Base-by-base conservation (phyloP, 2,113 vertebrate species). In the Verasper variegatus region DNA sequence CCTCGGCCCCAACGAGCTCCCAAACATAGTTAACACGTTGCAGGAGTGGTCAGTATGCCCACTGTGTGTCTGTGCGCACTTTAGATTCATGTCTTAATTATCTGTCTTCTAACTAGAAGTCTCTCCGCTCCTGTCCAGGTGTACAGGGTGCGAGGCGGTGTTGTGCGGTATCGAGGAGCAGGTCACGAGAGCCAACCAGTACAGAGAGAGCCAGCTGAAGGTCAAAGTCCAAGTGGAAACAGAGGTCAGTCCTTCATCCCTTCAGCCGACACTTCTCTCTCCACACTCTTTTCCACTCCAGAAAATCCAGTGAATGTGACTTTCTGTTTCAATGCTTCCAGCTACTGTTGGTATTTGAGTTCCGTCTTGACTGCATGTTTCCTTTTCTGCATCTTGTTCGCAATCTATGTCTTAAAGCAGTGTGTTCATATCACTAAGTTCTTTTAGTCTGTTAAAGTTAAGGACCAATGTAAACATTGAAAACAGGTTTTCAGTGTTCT, bases 161-260 rank as follows among this genome's bases (percentile, higher is more conserved):
- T 82, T 99, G 81, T 96, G 96, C 0, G 96, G 97, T 74, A 99
- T 99, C 0, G 97, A 99, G 74, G 97, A 98, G 75, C 97, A 99
- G 86, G 97, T 99, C 62, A 95, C 96, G 47, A 95, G 97, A 42
- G 97, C 97, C 79, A 98, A 98, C 93, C 96, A 97, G 40, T 97
- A 97, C 88, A 96, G 97, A 88, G 97, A 98, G 85, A 97, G 96
- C 65, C 97, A 98, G 84, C 93, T 99, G 75, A 97, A 97, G 67
- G 94, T 99, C 66, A 98, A 97, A 92, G 96, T 98, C 86, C 97
- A 99, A 93, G 97, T 98, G 60, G 97, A 99, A 92, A 98, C 96
- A 0, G 97, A 99, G 96, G 97, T 98, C 69, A 94, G 95, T 90
- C 26, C 2, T 35, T 74, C 68, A 60, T 79, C 37, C 9, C 14